Conservation (phyloP, 2,888 invertebrate species). For the Fragum whitleyi region DNA sequence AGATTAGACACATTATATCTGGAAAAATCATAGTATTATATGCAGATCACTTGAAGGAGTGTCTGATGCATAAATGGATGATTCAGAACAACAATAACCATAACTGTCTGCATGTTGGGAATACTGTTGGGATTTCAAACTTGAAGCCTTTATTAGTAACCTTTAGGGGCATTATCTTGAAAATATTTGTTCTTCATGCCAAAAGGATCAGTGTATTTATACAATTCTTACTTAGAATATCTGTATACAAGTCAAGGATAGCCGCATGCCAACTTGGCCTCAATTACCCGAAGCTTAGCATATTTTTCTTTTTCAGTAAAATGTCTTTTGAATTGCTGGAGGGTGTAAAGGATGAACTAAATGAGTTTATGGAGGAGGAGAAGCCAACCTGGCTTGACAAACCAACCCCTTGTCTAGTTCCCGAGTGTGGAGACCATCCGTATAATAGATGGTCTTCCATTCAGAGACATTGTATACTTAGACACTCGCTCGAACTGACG, state of each 20-base stretch:
- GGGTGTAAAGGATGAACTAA: too few relatives aligned
- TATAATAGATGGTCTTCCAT: neutral
- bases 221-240: neutral
- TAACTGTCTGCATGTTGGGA: neutral
- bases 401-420: neutral
- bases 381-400: neutral
- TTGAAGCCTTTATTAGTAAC: neutral
- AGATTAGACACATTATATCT: constrained; percentile 2
- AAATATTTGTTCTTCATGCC: neutral
- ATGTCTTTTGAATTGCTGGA: neutral
- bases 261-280: too few relatives aligned
- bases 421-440: neutral
- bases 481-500: neutral
- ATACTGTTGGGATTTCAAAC: neutral
- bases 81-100: neutral
- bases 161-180: too few relatives aligned
- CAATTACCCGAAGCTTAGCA: too few relatives aligned
- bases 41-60: constrained; percentile 46
- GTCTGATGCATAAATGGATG: neutral
- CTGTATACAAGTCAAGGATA: neutral
- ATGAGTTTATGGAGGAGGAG: neutral
- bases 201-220: neutral
- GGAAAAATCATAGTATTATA: constrained; percentile 17
- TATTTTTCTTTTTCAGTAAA: too few relatives aligned
- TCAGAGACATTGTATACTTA: neutral